These are phyloP conservation scores for Leptinotarsa juncta DNA, from an alignment of 2,888 invertebrate genomes.

Conservation along the genomic window DNA sequence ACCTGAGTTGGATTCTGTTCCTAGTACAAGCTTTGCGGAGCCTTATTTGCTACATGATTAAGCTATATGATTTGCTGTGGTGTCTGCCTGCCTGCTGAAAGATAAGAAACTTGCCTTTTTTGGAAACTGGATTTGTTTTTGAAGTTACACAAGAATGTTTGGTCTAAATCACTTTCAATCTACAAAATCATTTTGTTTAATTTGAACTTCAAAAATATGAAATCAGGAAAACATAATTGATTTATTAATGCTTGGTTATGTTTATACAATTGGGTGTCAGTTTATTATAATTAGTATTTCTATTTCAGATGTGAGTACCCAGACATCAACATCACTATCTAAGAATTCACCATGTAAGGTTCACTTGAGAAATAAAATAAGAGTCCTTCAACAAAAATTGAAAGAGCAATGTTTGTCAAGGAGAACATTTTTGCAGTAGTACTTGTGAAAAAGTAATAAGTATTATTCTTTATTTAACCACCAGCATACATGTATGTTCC, in stretches of 20 bases:
- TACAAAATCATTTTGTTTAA: slow-evolving; percentile 2
- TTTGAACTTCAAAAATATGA: slow-evolving; percentile 3
- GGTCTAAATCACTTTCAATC: background rate
- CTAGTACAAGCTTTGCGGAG: background rate
- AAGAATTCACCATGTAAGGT: background rate
- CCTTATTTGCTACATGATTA: background rate
- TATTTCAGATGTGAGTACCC: slow-evolving; percentile 14
- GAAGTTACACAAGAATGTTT: background rate
- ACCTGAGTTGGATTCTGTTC: background rate
- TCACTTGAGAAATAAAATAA: slow-evolving; percentile 1
- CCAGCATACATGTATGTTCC: too few relatives aligned
- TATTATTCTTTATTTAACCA: too few relatives aligned
- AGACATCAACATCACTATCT: slow-evolving; percentile 6
- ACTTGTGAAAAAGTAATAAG: too few relatives aligned
- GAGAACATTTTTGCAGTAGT: too few relatives aligned
- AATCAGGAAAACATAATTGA: slow-evolving; percentile 1
- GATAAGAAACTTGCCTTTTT: background rate
- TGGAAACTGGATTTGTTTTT: background rate
- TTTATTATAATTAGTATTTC: background rate
- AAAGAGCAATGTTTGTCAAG: too few relatives aligned
- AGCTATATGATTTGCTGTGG: too few relatives aligned
- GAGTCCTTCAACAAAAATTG: background rate
- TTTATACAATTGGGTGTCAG: background rate
- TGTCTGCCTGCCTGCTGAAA: background rate
- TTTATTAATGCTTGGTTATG: background rate